phyloP scores from a whole-genome alignment of 2,888 invertebrate genomes.

The Polyommatus icarus region DNA sequence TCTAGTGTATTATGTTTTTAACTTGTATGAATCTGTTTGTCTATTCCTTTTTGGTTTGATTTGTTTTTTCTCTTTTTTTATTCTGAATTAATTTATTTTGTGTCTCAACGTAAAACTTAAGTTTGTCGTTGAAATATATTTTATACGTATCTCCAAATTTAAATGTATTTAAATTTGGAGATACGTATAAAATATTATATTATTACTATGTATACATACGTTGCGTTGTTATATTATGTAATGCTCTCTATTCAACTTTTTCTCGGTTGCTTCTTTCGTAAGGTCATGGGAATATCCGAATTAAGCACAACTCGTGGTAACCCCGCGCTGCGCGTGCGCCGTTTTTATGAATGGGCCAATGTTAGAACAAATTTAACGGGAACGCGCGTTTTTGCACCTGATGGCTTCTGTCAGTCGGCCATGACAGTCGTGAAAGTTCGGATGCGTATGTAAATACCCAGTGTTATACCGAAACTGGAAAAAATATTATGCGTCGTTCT shows the following conservation, averaged over 20 bases:
- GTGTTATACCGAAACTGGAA: conserved; percentile 33
- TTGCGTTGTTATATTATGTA: too few species aligned
- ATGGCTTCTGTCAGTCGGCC: conserved; percentile 46
- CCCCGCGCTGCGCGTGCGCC: conserved; percentile 63
- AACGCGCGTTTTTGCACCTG: conserved; percentile 56
- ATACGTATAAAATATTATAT: too few species aligned
- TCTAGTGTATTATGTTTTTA: neutral
- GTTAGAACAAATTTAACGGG: conserved; percentile 74
- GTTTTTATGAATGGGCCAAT: conserved; percentile 71
- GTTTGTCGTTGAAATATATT: too few species aligned
- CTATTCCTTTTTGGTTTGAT: neutral
- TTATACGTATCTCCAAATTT: too few species aligned
- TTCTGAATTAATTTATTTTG: too few species aligned
- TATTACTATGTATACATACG: too few species aligned
- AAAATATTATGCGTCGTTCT: conserved; percentile 6
- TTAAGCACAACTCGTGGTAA: conserved; percentile 51
- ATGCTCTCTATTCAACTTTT: too few species aligned
- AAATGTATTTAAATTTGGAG: too few species aligned
- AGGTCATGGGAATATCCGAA: conserved; percentile 8
- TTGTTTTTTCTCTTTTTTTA: too few species aligned
- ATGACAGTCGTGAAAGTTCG: conserved; percentile 42
- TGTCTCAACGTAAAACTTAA: too few species aligned
- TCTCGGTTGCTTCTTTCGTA: neutral
- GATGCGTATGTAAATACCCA: conserved; percentile 38
- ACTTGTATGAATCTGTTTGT: neutral